These are phyloP conservation scores for Sparus aurata DNA, from an alignment of 2,797 vertebrate species.

Conservation along the genomic window DNA sequence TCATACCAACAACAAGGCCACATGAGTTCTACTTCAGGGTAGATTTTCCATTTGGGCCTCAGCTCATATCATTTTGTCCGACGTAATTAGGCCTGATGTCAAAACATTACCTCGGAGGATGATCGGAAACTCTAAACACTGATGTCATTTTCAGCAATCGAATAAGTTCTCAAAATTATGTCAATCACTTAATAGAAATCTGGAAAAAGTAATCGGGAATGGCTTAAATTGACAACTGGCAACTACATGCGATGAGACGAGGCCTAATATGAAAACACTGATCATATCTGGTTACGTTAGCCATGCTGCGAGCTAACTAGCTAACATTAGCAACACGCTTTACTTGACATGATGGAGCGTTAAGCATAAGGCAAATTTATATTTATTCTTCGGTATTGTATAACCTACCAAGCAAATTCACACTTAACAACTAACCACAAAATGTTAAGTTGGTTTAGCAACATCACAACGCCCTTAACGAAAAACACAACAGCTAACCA, in stretches of 20 bases:
- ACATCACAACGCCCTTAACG: slow-evolving; percentile 7
- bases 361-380: neutral
- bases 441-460: neutral
- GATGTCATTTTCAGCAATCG: neutral
- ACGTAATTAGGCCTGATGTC: slow-evolving; percentile 58
- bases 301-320: slow-evolving; percentile 45
- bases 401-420: neutral
- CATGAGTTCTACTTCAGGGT: neutral
- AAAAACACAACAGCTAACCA: slow-evolving; percentile 23
- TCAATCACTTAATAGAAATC: neutral
- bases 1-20: neutral
- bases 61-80: slow-evolving; percentile 14
- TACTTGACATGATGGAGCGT: neutral
- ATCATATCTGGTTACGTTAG: slow-evolving; percentile 55
- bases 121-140: neutral
- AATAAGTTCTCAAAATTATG: fast-evolving
- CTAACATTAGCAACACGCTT: slow-evolving; percentile 44
- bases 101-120: slow-evolving; percentile 1
- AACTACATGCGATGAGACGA: slow-evolving; percentile 3
- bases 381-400: neutral
- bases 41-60: slow-evolving; percentile 49
- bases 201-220: neutral
- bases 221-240: neutral
- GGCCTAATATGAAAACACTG: slow-evolving; percentile 58
- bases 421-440: neutral